Evolutionary conservation across 2,797 vertebrate genomes (phyloP).

Genomic region (Falco concolor): DNA sequence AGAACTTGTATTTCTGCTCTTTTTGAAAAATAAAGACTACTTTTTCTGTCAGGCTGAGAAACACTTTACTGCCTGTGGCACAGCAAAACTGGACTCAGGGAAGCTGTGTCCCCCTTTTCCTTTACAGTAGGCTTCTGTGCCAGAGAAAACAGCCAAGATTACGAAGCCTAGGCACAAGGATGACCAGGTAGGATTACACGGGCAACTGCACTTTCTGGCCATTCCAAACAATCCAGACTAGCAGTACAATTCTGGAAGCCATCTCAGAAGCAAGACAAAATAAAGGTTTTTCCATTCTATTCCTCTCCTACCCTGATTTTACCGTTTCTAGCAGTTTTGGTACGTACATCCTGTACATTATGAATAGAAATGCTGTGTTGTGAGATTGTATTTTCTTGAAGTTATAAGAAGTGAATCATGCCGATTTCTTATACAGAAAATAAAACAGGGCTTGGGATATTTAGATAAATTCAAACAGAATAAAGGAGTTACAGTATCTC

Average conservation of each 20-base stretch:
- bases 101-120: background rate
- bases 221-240: background rate
- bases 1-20: background rate
- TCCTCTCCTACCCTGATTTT: background rate
- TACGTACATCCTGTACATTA: background rate
- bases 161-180: background rate
- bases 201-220: background rate
- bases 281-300: background rate
- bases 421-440: background rate
- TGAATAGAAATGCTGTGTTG: background rate
- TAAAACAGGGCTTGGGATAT: background rate
- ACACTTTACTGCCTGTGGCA: background rate
- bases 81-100: background rate
- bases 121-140: background rate
- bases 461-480: background rate
- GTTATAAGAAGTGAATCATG: background rate
- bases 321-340: background rate
- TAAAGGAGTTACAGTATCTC: background rate
- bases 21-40: background rate
- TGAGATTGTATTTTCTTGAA: background rate
- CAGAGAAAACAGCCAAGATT: background rate
- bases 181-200: background rate
- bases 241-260: background rate
- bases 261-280: background rate
- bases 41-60: background rate